Evolutionary conservation across 2,797 vertebrate genomes (phyloP), one percentile per base, ranked within the genome.

Genomic region (Platyrinchus mystaceus): DNA sequence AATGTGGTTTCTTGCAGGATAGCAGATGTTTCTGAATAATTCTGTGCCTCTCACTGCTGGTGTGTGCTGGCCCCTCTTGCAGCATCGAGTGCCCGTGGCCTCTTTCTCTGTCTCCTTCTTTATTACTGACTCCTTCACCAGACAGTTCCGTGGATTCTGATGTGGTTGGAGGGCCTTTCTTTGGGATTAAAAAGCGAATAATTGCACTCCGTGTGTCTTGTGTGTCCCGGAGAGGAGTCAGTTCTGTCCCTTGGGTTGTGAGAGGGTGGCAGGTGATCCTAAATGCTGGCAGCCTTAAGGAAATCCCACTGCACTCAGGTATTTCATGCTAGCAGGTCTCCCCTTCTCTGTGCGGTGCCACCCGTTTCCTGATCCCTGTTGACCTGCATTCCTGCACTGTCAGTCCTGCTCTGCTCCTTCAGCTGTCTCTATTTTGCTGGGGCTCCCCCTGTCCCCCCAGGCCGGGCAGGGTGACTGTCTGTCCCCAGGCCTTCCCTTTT

Each of bases 181-280:
- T 7, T 3, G 0, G 30, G 56, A 15, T 59, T 37, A 69, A 26
- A 21, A 73, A 59, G 60, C 1, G 0, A 5, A 21, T 3, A 12
- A 41, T 26, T 64, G 59, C 37, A 27, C 27, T n/a, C 46, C 7
- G 12, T 0, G 14, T 47, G 8, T 69, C 34, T 59, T 8, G 26
- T 56, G 30, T 39, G 78, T 84, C 63, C 43, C 12, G 12, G n/a
- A 16, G 15, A 50, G 49, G 55, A 30, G 41, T 7, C 1, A 18
- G 46, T 14, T 34, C 50, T 49, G 32, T 8, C 0, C 4, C 0
- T 4, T 12, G 49, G 24, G 7, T 21, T 39, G 1, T 1, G 16
- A 8, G 52, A 60, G 14, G 8, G n/a, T 39, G 76, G 64, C 66
- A 32, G 7, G 53, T 14, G 62, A 39, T 32, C 14, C 43, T 4